A percentile compares a stretch with the other conserved stretches of the same genome.
Conservation (phyloP, 2,113 vertebrate genomes). For the Apeltes quadracus region DNA sequence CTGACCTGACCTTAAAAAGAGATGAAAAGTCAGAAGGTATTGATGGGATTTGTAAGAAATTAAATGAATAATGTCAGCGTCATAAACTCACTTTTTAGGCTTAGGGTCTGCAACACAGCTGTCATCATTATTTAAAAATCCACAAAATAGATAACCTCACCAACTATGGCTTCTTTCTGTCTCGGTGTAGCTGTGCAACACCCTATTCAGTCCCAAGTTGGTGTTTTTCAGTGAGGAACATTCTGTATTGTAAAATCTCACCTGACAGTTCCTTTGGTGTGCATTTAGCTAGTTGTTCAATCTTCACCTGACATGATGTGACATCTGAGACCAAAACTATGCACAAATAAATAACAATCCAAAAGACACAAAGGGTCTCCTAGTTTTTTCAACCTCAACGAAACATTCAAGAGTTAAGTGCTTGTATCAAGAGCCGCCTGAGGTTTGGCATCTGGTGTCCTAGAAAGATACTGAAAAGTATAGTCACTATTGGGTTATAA, state of each 20-base stretch:
- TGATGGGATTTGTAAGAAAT: background rate
- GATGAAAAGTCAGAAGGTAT: conserved; percentile 11
- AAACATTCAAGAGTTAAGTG: conserved; percentile 38
- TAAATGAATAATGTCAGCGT: background rate
- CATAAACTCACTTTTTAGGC: background rate
- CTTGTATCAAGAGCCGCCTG: conserved; percentile 35
- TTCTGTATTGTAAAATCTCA: background rate
- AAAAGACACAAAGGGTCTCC: background rate
- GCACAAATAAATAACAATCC: background rate
- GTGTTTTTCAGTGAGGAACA: background rate
- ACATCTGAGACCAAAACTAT: background rate
- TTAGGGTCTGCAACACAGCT: background rate
- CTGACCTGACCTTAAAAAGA: conserved; percentile 16
- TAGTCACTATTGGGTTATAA: conserved; percentile 9
- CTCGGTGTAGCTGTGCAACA: background rate
- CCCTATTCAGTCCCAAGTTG: background rate
- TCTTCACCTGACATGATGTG: background rate
- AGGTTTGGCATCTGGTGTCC: background rate
- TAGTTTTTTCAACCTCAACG: conserved; percentile 17
- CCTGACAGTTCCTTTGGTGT: background rate
- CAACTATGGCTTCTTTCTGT: background rate
- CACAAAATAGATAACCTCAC: background rate
- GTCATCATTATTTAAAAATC: background rate
- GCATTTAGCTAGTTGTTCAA: background rate
- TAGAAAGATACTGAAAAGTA: conserved; percentile 9